These are phyloP conservation scores for Takifugu rubripes DNA, from an alignment of 2,797 vertebrate species.

Conservation along the genomic window DNA sequence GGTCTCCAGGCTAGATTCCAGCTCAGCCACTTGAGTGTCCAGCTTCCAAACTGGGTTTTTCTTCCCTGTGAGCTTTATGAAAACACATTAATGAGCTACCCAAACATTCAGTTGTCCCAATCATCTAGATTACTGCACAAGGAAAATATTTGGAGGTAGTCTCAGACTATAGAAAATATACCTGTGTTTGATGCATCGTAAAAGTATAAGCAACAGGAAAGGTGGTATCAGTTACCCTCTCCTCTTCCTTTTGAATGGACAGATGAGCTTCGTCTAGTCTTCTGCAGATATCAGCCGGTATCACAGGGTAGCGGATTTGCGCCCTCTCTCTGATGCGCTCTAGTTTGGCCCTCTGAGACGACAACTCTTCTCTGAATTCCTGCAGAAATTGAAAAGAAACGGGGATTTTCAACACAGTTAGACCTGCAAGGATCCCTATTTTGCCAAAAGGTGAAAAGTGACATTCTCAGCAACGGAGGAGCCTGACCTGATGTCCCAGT, in stretches of 20 bases:
- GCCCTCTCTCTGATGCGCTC: constrained; percentile 73
- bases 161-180: too few relatives aligned
- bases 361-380: constrained; percentile 75
- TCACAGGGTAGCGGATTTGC: constrained; percentile 68
- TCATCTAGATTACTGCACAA: too few relatives aligned
- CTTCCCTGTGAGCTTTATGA: constrained; percentile 51
- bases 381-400: constrained; percentile 43
- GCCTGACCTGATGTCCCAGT: constrained; percentile 50
- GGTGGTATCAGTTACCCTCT: constrained; percentile 75
- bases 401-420: background rate
- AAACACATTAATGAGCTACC: too few relatives aligned
- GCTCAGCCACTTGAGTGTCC: constrained; percentile 71
- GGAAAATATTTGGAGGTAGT: accelerated
- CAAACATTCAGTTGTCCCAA: too few relatives aligned
- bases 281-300: constrained; percentile 77
- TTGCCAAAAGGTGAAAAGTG: background rate
- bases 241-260: constrained; percentile 76
- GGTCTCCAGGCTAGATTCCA: constrained; percentile 77
- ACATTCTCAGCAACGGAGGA: background rate
- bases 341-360: constrained; percentile 72
- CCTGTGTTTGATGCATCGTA: too few relatives aligned
- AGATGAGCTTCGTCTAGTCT: constrained; percentile 73
- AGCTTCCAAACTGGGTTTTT: constrained; percentile 70
- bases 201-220: background rate
- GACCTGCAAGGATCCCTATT: background rate